Evolutionary conservation across 2,797 vertebrate genomes (phyloP).

Genomic region (Sebastes itinus): DNA sequence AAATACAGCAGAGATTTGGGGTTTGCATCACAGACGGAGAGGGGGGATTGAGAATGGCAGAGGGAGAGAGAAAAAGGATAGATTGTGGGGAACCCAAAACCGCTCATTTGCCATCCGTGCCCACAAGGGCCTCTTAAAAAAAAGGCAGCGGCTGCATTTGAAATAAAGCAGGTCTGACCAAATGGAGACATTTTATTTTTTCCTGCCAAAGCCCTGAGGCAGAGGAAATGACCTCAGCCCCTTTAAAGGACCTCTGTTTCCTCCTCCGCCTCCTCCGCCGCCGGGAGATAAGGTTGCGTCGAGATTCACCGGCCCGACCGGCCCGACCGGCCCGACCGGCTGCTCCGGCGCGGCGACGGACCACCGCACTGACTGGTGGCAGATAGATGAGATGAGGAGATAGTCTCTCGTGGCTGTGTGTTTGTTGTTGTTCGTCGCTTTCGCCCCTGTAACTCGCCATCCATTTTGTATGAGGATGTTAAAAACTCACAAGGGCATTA

Average conservation of each 20-base stretch:
- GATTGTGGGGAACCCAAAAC: slow-evolving; percentile 70
- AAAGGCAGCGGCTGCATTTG: slow-evolving; percentile 80
- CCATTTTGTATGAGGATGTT: slow-evolving; percentile 54
- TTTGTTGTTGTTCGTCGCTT: slow-evolving; percentile 55
- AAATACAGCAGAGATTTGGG: slow-evolving; percentile 51
- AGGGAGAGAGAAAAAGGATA: slow-evolving; percentile 35
- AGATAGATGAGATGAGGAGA: slow-evolving; percentile 78
- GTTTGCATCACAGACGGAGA: slow-evolving; percentile 53
- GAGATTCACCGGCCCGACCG: slow-evolving; percentile 71
- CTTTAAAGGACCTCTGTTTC: slow-evolving; percentile 88
- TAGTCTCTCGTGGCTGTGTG: slow-evolving; percentile 53
- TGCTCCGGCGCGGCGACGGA: slow-evolving; percentile 62
- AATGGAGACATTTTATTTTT: slow-evolving; percentile 82
- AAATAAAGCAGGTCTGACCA: slow-evolving; percentile 84
- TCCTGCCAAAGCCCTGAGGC: slow-evolving; percentile 82
- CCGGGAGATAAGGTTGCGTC: slow-evolving; percentile 82
- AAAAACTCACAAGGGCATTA: slow-evolving; percentile 57
- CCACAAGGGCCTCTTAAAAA: slow-evolving; percentile 75
- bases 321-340: slow-evolving; percentile 59
- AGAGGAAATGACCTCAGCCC: slow-evolving; percentile 90
- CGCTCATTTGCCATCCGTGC: slow-evolving; percentile 79
- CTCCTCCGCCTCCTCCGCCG: slow-evolving; percentile 86
- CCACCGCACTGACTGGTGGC: slow-evolving; percentile 82
- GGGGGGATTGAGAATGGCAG: slow-evolving; percentile 43
- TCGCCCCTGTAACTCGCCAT: slow-evolving; percentile 45